Base-by-base conservation (phyloP, 2,113 vertebrate species). In the Ranitomeya variabilis region DNA sequence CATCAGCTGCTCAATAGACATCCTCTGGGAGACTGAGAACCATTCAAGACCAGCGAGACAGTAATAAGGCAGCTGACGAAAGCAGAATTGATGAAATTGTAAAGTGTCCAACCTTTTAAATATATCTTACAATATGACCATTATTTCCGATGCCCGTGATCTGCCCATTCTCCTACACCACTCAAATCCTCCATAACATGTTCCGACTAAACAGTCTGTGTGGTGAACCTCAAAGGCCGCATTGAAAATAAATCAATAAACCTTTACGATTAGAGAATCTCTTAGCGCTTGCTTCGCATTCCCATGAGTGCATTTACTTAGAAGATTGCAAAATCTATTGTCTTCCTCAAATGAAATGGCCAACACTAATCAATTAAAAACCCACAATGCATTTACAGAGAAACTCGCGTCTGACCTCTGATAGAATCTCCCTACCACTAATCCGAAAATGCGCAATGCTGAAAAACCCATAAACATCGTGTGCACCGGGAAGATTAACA, bases 291-390 rank as follows among this genome's bases (percentile, higher is more conserved):
- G 23, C 55, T 18, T 37, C 60, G 79, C 79, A 81, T 37, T 62
- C 79, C 79, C 79, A 37, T 52, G 81, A 83, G 45, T 16, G 80
- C 31, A 66, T 66, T 69, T 54, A 23, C 64, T 69, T 0, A 52
- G n/a, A 54, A n/a, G 60, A 71, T 55, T 84, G 66, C 64, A 26
- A 52, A 82, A 67, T 69, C 82, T 55, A 84, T 54, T 69, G 45
- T 84, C 64, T 55, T 71, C 64, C 15, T 10, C 14, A 14, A 51
- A 26, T 84, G 64, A 1, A 84, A 84, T 57, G 26, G 79, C 79
- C 79, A 13, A 31, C n/a, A 31, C 23, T 16, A 81, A 81, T 81
- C 79, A 81, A 62, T 81, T 76, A 81, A 81, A 26, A 81, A 60
- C 55, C 57, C 73, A 37, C 79, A 81, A 81, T 62, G 26, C 59